These are phyloP conservation scores for Salmo trutta DNA, from an alignment of 2,797 vertebrate genomes.

Conservation along the genomic window DNA sequence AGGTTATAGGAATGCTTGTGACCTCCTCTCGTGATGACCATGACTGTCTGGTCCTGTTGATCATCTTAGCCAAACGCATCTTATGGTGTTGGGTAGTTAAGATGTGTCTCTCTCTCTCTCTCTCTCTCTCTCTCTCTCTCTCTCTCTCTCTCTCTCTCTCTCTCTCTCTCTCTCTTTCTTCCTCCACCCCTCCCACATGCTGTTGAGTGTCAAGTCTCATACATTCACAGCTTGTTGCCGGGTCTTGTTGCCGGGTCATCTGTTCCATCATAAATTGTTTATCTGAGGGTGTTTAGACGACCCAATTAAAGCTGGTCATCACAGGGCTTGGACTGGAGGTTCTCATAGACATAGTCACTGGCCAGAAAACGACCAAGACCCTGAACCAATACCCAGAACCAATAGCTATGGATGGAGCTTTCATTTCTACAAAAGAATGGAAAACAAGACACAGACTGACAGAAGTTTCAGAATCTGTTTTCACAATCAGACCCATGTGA, in stretches of 20 bases:
- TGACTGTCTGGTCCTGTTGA: conserved; percentile 10
- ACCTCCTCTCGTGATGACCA: not conserved
- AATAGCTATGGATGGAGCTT: not conserved
- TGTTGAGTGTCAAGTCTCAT: conserved; percentile 64
- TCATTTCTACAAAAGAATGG: not conserved
- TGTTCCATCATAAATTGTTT: conserved; percentile 59
- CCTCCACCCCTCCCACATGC: conserved; percentile 39
- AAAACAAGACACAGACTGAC: conserved; percentile 33
- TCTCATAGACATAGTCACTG: conserved; percentile 19
- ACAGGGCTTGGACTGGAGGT: conserved; percentile 12
- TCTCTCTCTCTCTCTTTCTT: conserved; percentile 6
- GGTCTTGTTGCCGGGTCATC: conserved; percentile 50
- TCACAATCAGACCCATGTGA: conserved; percentile 44
- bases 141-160: not conserved
- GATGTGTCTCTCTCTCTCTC: not conserved
- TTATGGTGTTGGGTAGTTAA: conserved; percentile 12
- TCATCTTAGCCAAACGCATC: conserved; percentile 7
- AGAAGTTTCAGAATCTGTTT: conserved; percentile 37
- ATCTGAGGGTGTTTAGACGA: conserved; percentile 7
- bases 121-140: not conserved
- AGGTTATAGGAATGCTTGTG: not conserved
- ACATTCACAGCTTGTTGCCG: conserved; percentile 38
- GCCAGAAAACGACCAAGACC: not conserved
- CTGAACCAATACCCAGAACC: not conserved
- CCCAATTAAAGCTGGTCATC: not conserved